phyloP scores from a whole-genome alignment of 2,888 invertebrate genomes.

The Rhagium mordax region DNA sequence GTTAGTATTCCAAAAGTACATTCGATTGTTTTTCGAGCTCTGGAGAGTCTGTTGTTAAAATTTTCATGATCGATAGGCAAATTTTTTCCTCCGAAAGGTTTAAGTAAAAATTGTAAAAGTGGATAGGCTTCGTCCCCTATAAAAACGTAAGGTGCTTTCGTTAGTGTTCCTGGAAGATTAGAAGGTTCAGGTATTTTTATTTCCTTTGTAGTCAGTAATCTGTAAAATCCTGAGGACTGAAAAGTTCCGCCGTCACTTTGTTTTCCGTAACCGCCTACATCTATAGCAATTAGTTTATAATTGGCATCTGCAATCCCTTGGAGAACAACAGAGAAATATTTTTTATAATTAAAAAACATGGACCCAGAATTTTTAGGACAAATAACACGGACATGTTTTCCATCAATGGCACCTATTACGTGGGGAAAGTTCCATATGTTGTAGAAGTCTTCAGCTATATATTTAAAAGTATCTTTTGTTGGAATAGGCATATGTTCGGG shows the following conservation, averaged over 20 bases:
- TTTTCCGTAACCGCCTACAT: slow-evolving; percentile 54
- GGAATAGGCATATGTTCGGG: slow-evolving; percentile 15
- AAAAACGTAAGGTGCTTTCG: slow-evolving; percentile 44
- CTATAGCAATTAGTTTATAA: slow-evolving; percentile 48
- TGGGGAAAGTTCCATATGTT: slow-evolving; percentile 13
- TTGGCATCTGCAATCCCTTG: slow-evolving; percentile 47
- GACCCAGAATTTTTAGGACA: slow-evolving; percentile 34
- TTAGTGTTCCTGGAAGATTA: slow-evolving; percentile 45
- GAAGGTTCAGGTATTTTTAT: slow-evolving; percentile 37
- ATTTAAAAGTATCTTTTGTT: slow-evolving; percentile 1
- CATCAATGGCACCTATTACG: too few relatives aligned
- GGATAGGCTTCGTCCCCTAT: slow-evolving; percentile 48
- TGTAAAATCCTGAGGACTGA: slow-evolving; percentile 40
- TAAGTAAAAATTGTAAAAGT: slow-evolving; percentile 39
- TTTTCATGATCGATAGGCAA: slow-evolving; percentile 25
- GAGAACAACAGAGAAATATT: slow-evolving; percentile 46
- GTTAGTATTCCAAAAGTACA: too few relatives aligned
- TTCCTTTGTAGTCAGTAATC: slow-evolving; percentile 29
- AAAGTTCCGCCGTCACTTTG: slow-evolving; percentile 54
- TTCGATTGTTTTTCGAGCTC: slow-evolving; percentile 33
- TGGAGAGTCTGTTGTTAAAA: slow-evolving; percentile 37
- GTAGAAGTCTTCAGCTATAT: slow-evolving; percentile 15
- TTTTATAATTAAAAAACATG: slow-evolving; percentile 42
- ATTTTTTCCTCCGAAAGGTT: slow-evolving; percentile 34
- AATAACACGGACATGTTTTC: slow-evolving; percentile 31